Percentiles rank a stretch among this genome's conserved stretches.
Conservation (phyloP, 2,888 invertebrate genomes). For the Lumbricus terrestris region DNA sequence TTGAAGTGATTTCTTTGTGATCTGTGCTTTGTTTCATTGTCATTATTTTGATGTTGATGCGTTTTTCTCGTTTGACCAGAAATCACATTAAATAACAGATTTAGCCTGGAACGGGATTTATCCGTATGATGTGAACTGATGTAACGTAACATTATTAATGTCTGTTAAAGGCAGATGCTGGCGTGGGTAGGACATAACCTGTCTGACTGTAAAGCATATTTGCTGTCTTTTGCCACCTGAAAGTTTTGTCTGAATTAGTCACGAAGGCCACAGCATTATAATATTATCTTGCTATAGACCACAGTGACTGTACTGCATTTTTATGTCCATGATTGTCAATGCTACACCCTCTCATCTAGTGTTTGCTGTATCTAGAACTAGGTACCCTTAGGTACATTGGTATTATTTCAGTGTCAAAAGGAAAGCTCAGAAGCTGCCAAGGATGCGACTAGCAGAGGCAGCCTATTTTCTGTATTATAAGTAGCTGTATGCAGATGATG, state of each 20-base stretch:
- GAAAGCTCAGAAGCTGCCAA: background rate
- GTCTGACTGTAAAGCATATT: background rate
- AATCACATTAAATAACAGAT: background rate
- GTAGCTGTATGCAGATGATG: background rate
- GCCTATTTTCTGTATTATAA: background rate
- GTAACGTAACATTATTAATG: background rate
- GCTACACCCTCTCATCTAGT: no score
- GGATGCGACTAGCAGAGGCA: background rate
- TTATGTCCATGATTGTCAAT: background rate
- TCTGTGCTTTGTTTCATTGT: background rate
- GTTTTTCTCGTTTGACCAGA: background rate
- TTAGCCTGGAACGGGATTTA: no score
- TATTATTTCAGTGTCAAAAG: background rate
- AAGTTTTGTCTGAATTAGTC: background rate
- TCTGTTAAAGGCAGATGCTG: background rate
- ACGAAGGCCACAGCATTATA: background rate
- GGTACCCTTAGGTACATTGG: background rate
- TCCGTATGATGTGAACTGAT: background rate
- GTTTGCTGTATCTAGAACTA: background rate
- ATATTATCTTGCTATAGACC: background rate
- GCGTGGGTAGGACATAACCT: background rate
- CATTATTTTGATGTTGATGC: background rate
- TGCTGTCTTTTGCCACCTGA: no score
- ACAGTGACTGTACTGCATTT: background rate
- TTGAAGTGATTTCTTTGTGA: background rate